A percentile compares a stretch with the other conserved stretches of the same genome.
Conservation (phyloP, 2,888 invertebrate species). For the Ectemnius lituratus region DNA sequence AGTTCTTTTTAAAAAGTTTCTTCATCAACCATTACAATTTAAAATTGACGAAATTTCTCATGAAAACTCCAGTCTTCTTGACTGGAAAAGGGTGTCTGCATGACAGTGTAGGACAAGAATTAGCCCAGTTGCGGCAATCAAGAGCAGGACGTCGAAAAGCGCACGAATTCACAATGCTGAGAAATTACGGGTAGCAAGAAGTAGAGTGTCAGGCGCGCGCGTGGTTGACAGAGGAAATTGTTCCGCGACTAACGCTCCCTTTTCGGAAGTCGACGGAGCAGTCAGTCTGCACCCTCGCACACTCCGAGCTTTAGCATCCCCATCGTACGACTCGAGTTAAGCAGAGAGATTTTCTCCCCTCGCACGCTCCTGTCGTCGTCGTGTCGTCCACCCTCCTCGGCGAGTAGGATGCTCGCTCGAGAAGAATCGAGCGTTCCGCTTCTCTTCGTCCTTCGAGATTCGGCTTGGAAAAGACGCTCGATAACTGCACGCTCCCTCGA, state of each 20-base stretch:
- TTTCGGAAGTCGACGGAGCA: slow-evolving; percentile 42
- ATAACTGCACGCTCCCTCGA: slow-evolving; percentile 22
- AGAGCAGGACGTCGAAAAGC: slow-evolving; percentile 35
- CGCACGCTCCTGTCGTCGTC: slow-evolving; percentile 10
- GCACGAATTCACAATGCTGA: slow-evolving; percentile 28
- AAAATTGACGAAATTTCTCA: too few species aligned
- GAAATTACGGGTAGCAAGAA: slow-evolving; percentile 40
- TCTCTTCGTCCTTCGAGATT: neutral
- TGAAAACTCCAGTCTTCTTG: too few species aligned
- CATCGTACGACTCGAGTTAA: slow-evolving; percentile 45
- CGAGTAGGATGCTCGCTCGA: neutral
- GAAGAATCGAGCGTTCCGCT: neutral
- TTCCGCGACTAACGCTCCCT: slow-evolving; percentile 48
- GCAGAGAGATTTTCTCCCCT: slow-evolving; percentile 28
- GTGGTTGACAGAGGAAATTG: slow-evolving; percentile 46
- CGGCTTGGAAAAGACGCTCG: slow-evolving; percentile 30
- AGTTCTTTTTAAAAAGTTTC: too few species aligned
- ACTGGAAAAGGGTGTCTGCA: too few species aligned
- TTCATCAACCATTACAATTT: too few species aligned
- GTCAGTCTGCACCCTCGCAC: slow-evolving; percentile 28
- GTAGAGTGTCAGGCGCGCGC: slow-evolving; percentile 31
- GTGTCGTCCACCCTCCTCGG: neutral
- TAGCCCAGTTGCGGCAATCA: slow-evolving; percentile 11
- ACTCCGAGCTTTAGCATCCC: too few species aligned
- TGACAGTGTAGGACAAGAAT: neutral